Base-by-base conservation (phyloP, 1,140 invertebrate species). In the Microplitis mediator region DNA sequence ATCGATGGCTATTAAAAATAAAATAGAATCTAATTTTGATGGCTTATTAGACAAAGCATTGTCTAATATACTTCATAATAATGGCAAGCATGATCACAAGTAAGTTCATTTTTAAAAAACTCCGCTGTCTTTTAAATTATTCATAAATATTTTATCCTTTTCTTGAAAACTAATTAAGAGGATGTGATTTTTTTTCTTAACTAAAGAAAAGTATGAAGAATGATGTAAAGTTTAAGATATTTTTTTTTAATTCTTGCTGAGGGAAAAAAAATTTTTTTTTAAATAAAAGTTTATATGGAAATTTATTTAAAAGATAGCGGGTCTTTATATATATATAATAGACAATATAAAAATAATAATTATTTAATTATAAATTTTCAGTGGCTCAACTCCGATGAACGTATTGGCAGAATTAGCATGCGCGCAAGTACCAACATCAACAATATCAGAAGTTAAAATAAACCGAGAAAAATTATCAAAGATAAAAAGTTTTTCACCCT, bases 401-500 rank as follows among this genome's bases (percentile, higher is more conserved):
- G 81, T 87, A 1, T 65, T 87, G n/a, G 86, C 86, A 4, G 86
- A 87, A 73, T 67, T 87, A 4, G 86, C 86, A 0, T 87, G 86
- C 51, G 86, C 86, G 0, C 80, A 85, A 65, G 86, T 81, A 0
- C 85, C 86, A 34, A 80, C 81, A 0, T 80, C 82, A 0, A 87
- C 71, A 0, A 45, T 76, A 36, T 76, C 62, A 0, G 75, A 77
- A 74, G 11, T 73, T 45, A 9, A 31, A 35, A 36, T 61, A 3
- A 11, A 14, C 4, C 50, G 52, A 11, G 74, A 76, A 2, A 74
- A 77, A n/a, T 52, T 35, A 23, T 69, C 52, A 13, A 9, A n/a
- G 14, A 58, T 70, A 8, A 51, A 52, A 67, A 67, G 13, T 67
- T 67, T 39, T 67, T 68, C 39, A 8, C 39, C 39, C 6, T 45